These are phyloP conservation scores for Ophioninae sp. DNA, from an alignment of 2,888 invertebrate genomes.

Conservation along the genomic window DNA sequence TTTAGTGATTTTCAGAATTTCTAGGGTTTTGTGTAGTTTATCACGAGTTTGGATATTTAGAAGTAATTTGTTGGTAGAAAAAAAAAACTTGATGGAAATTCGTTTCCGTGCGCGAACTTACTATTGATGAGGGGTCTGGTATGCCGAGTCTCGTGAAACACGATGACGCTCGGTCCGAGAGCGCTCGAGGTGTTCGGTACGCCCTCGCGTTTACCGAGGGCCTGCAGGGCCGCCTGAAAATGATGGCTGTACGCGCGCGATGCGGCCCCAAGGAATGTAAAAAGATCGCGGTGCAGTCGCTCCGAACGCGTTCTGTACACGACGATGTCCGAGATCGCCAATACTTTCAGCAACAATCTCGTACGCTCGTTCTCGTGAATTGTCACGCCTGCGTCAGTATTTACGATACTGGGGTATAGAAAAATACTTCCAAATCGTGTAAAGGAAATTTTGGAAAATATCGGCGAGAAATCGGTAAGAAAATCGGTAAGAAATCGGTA, in stretches of 20 bases:
- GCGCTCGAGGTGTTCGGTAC: slow-evolving; percentile 82
- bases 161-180: slow-evolving; percentile 88
- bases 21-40: too few species aligned
- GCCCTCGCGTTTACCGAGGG: slow-evolving; percentile 78
- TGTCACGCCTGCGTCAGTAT: slow-evolving; percentile 76
- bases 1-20: too few species aligned
- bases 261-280: slow-evolving; percentile 89
- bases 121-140: slow-evolving; percentile 85
- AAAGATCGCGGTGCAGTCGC: slow-evolving; percentile 89
- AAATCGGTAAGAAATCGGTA: too few species aligned
- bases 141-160: slow-evolving; percentile 90
- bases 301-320: slow-evolving; percentile 90
- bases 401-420: not conserved
- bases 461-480: too few species aligned
- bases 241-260: slow-evolving; percentile 88
- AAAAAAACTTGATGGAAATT: not conserved
- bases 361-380: slow-evolving; percentile 85
- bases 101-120: slow-evolving; percentile 80
- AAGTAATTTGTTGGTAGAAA: not conserved
- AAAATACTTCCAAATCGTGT: not conserved
- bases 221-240: slow-evolving; percentile 84
- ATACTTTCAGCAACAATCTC: slow-evolving; percentile 87
- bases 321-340: slow-evolving; percentile 91
- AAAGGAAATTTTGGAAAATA: not conserved
- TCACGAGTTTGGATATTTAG: too few species aligned